Conservation (phyloP, 2,113 vertebrate genomes). For the Indicator maculatus region DNA sequence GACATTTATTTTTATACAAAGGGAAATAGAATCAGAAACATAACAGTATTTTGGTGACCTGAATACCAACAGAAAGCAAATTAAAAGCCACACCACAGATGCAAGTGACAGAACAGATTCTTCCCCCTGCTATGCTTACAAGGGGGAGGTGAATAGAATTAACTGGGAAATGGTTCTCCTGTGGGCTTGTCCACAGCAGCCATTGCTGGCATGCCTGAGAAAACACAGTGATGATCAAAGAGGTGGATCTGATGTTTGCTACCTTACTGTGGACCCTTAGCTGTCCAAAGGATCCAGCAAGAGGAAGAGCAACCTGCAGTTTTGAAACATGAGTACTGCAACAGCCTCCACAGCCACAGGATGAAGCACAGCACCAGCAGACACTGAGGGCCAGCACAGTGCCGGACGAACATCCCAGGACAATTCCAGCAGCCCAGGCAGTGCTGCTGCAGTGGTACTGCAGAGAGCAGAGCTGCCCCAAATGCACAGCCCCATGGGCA, state of each 20-base stretch:
- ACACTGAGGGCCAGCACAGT: background rate
- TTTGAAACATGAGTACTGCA: background rate
- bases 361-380: background rate
- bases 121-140: background rate
- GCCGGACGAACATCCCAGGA: background rate
- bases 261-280: background rate
- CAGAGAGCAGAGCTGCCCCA: background rate
- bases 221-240: background rate
- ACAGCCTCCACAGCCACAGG: background rate
- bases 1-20: constrained; percentile 55
- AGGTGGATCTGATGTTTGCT: background rate
- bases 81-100: constrained; percentile 45
- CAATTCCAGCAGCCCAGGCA: background rate
- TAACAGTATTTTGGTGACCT: constrained; percentile 31
- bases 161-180: background rate
- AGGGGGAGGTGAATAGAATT: background rate
- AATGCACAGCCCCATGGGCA: rapidly evolving
- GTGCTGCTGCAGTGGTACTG: background rate
- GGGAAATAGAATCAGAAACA: constrained; percentile 42
- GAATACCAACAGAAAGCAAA: constrained; percentile 32
- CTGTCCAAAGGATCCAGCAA: background rate
- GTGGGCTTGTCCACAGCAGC: background rate
- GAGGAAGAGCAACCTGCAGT: background rate
- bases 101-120: background rate
- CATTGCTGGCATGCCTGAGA: background rate